A percentile compares a stretch with the other conserved stretches of the same genome.
phyloP scores from a whole-genome alignment of 2,888 invertebrate genomes.

The Calliphora vomitoria region DNA sequence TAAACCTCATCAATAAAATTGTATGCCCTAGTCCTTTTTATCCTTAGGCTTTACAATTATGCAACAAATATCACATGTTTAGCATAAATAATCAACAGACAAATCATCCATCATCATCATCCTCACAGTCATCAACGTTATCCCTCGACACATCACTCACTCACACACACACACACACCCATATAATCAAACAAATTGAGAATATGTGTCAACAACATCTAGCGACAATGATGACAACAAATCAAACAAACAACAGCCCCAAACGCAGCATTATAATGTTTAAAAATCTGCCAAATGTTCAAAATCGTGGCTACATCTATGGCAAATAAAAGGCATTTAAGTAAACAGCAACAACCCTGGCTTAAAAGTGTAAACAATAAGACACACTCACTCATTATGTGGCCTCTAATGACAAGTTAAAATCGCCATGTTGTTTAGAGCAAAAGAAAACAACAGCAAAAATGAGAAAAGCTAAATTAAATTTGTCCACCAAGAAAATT shows the following conservation, averaged over 20 bases:
- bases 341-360: slow-evolving; percentile 14
- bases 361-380: background rate
- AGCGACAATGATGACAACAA: slow-evolving; percentile 47
- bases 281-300: slow-evolving; percentile 6
- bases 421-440: background rate
- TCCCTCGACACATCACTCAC: slow-evolving; percentile 1
- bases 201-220: slow-evolving; percentile 51
- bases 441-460: too few species aligned
- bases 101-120: slow-evolving; percentile 57
- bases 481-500: too few species aligned
- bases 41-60: slow-evolving; percentile 20
- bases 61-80: slow-evolving; percentile 60
- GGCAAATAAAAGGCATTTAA: background rate
- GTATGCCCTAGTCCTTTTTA: background rate
- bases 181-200: background rate
- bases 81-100: slow-evolving; percentile 65
- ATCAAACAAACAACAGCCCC: slow-evolving; percentile 33
- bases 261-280: background rate
- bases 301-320: background rate
- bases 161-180: background rate
- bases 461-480: too few species aligned
- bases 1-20: slow-evolving; percentile 49
- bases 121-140: background rate
- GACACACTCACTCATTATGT: background rate
- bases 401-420: slow-evolving; percentile 7